Conservation (phyloP, 1,140 invertebrate species). For the Heterodera carotae region DNA sequence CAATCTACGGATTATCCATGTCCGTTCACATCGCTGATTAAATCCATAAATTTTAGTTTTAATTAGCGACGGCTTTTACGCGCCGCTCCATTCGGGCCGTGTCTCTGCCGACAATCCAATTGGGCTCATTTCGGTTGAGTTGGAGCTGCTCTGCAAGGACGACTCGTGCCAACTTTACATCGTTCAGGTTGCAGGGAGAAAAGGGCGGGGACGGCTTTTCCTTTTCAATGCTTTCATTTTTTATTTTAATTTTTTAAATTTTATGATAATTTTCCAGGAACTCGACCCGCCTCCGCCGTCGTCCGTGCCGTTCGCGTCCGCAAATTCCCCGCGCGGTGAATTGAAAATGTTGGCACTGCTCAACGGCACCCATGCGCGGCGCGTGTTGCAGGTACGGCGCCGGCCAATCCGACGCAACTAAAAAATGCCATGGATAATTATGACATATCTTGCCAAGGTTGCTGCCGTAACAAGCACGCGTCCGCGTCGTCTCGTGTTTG, state of each 20-base stretch:
- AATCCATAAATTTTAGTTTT: conserved; percentile 30
- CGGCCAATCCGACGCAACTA: background rate
- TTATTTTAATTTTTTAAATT: conserved; percentile 15
- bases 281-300: background rate
- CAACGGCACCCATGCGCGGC: conserved; percentile 66
- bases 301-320: background rate
- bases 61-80: conserved; percentile 55
- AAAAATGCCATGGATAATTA: too few relatives aligned
- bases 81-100: conserved; percentile 51
- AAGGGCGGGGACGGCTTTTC: too few relatives aligned
- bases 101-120: conserved; percentile 51
- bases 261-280: conserved; percentile 1
- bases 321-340: background rate
- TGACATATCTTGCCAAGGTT: background rate
- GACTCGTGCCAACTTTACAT: conserved; percentile 59
- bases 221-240: conserved; percentile 7
- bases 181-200: conserved; percentile 69
- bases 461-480: conserved; percentile 67
- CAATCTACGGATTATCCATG: too few relatives aligned
- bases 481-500: conserved; percentile 70
- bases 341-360: conserved; percentile 62
- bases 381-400: conserved; percentile 66
- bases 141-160: conserved; percentile 58
- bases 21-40: too few relatives aligned
- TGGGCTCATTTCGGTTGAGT: conserved; percentile 41